phyloP scores from a whole-genome alignment of 2,797 vertebrate genomes.

The Harpagifer antarcticus region DNA sequence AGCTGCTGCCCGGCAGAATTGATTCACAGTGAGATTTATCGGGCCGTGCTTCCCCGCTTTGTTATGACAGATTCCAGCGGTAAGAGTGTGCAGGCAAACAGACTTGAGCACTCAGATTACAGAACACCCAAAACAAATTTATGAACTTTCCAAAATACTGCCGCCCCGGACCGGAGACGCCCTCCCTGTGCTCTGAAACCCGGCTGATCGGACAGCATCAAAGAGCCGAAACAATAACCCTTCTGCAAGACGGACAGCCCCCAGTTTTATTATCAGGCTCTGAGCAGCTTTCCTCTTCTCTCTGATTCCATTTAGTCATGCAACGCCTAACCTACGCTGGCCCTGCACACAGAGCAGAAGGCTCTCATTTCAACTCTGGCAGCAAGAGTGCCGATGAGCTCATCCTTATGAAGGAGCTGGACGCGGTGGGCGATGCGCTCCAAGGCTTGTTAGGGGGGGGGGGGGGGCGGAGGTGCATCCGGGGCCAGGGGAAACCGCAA shows the following conservation, averaged over 20 bases:
- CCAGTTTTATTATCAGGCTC: slow-evolving; percentile 61
- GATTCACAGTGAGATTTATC: slow-evolving; percentile 75
- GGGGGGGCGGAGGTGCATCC: slow-evolving; percentile 34
- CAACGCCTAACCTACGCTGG: slow-evolving; percentile 78
- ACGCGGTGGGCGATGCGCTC: slow-evolving; percentile 75
- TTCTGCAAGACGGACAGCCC: slow-evolving; percentile 37
- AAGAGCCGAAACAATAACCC: slow-evolving; percentile 36
- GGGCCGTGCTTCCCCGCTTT: slow-evolving; percentile 65
- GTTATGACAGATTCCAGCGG: slow-evolving; percentile 77
- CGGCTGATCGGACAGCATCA: slow-evolving; percentile 37
- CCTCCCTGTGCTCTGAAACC: slow-evolving; percentile 28
- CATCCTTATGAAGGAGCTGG: slow-evolving; percentile 79
- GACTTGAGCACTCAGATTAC: slow-evolving; percentile 63
- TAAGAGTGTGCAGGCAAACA: slow-evolving; percentile 56
- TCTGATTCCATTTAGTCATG: slow-evolving; percentile 80
- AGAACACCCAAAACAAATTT: slow-evolving; percentile 63
- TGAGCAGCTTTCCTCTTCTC: slow-evolving; percentile 71
- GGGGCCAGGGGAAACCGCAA: slow-evolving; percentile 68
- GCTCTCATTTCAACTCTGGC: slow-evolving; percentile 84
- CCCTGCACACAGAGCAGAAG: slow-evolving; percentile 76
- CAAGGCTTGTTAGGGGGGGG: slow-evolving; percentile 65
- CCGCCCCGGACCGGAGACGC: slow-evolving; percentile 27
- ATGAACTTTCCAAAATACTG: slow-evolving; percentile 58
- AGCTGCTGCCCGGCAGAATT: slow-evolving; percentile 66
- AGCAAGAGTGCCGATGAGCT: slow-evolving; percentile 81